Conservation (phyloP, 2,888 invertebrate species). For the Nephrotoma appendiculata region DNA sequence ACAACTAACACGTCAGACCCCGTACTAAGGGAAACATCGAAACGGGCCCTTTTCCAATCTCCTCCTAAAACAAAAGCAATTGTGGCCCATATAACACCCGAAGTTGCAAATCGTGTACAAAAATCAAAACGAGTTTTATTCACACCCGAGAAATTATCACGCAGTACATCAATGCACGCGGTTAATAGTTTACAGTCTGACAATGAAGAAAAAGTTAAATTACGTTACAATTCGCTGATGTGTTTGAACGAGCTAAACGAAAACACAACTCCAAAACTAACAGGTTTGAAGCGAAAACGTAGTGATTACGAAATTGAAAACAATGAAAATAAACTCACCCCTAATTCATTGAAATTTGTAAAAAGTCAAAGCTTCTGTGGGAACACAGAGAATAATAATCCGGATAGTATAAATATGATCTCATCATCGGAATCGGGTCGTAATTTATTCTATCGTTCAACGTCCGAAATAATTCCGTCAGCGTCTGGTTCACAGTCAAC, state of each 20-base stretch:
- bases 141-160: constrained; percentile 36
- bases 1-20: constrained; percentile 18
- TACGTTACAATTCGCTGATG: not conserved
- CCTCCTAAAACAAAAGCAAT: constrained; percentile 34
- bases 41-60: constrained; percentile 61
- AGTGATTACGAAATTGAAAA: constrained; percentile 20
- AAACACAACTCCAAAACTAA: not conserved
- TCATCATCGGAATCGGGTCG: not conserved
- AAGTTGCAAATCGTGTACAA: constrained; percentile 35
- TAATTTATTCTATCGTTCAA: constrained; percentile 9
- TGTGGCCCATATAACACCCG: constrained; percentile 26
- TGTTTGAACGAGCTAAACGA: not conserved
- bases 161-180: not conserved
- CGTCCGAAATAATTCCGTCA: constrained; percentile 12
- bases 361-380: constrained; percentile 32
- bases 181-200: not conserved
- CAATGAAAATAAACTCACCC: constrained; percentile 21
- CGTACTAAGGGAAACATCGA: constrained; percentile 41
- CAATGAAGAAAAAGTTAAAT: not conserved
- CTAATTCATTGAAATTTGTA: constrained; percentile 25
- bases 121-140: constrained; percentile 53
- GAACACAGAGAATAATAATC: constrained; percentile 14
- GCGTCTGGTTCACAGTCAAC: not conserved
- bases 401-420: not conserved
- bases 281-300: constrained; percentile 23